phyloP scores from a whole-genome alignment of 2,113 vertebrate genomes.

The Climacteris rufus region DNA sequence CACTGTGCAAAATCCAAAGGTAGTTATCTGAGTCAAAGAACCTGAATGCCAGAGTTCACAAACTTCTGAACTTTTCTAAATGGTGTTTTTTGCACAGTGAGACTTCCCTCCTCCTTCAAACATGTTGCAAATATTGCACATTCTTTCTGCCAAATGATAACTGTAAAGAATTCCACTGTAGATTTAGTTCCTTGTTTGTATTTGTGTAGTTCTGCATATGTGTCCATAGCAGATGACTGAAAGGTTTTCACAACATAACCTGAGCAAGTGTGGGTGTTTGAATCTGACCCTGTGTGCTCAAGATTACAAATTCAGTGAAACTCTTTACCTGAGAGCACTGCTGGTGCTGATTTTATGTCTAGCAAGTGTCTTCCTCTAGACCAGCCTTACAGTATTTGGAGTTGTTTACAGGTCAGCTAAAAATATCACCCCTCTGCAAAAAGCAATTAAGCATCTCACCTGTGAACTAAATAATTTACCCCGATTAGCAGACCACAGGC shows the following conservation, averaged over 20 bases:
- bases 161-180: neutral
- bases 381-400: neutral
- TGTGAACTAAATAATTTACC: neutral
- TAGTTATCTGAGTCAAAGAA: constrained; percentile 62
- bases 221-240: neutral
- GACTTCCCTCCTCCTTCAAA: neutral
- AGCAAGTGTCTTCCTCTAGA: neutral
- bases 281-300: neutral
- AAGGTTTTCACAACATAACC: neutral
- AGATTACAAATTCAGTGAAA: neutral
- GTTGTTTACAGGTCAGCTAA: neutral
- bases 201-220: neutral
- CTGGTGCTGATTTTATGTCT: neutral
- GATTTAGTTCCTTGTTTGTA: neutral
- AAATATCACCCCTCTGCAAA: neutral
- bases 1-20: constrained; percentile 49
- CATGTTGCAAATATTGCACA: fast-evolving
- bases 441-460: neutral
- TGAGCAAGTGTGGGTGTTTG: neutral
- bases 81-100: neutral
- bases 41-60: constrained; percentile 41
- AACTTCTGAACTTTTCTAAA: constrained; percentile 37
- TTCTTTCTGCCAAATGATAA: neutral
- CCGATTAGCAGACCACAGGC: neutral
- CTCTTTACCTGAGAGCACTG: neutral